Conservation (phyloP, 2,888 invertebrate species). For the Orchesellides sinensis region DNA sequence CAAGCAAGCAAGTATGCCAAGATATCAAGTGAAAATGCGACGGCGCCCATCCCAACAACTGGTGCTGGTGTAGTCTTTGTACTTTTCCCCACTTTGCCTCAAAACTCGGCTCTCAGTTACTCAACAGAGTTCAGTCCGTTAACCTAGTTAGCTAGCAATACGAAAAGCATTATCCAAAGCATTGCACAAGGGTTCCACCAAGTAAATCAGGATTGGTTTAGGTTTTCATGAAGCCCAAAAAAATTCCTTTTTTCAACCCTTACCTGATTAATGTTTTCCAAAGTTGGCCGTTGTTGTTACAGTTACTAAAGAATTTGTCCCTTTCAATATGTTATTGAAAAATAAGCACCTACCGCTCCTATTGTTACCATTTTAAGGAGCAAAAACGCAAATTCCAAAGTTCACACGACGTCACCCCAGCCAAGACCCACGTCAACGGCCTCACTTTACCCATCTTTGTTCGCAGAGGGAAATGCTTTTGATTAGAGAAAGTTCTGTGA, state of each 20-base stretch:
- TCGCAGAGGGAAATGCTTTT: conserved; percentile 24
- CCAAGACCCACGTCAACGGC: neutral
- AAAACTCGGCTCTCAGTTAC: conserved; percentile 65
- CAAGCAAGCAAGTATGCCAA: conserved; percentile 46
- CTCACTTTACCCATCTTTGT: neutral
- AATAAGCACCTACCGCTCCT: neutral
- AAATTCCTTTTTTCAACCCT: conserved; percentile 15
- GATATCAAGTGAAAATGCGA: conserved; percentile 68
- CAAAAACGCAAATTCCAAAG: neutral
- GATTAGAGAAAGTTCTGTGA: conserved; percentile 16
- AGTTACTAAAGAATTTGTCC: neutral
- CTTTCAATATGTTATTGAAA: neutral
- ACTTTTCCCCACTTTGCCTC: conserved; percentile 63
- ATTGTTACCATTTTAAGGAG: neutral
- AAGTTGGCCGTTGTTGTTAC: neutral
- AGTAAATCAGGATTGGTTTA: neutral
- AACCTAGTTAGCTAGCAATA: conserved; percentile 64
- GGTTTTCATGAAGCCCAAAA: too few species aligned
- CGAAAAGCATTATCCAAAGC: conserved; percentile 9
- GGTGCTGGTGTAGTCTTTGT: conserved; percentile 22
- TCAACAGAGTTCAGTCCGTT: conserved; percentile 68
- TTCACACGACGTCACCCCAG: neutral
- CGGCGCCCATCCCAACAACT: conserved; percentile 65
- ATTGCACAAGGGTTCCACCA: too few species aligned
- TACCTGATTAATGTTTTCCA: neutral